These are phyloP conservation scores for Abrostola tripartita DNA, from an alignment of 2,888 invertebrate genomes.

Conservation along the genomic window DNA sequence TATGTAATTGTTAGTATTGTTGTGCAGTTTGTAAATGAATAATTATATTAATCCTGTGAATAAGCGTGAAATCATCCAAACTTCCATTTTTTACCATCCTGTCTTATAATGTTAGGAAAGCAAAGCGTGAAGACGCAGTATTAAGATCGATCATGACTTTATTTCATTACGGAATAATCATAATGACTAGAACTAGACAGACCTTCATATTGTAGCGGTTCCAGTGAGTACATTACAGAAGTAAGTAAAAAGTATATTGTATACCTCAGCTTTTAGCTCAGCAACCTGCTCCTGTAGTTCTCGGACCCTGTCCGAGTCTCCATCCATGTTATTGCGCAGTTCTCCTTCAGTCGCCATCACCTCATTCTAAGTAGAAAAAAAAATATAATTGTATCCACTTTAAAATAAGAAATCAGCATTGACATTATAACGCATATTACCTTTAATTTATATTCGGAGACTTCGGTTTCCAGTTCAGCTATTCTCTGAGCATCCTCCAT, in stretches of 20 bases:
- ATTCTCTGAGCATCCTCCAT: conserved; percentile 98
- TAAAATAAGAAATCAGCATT: not conserved
- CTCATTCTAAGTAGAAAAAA: conserved; percentile 92
- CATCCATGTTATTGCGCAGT: conserved; percentile 94
- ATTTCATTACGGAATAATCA: not conserved
- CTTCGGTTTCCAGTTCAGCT: conserved; percentile 97
- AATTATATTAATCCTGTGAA: conserved; percentile 24
- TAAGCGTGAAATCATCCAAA: conserved; percentile 35
- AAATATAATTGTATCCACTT: not conserved
- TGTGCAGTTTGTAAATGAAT: conserved; percentile 29
- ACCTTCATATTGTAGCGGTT: too few relatives aligned
- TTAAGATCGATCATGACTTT: not conserved
- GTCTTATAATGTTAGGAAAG: conserved; percentile 41
- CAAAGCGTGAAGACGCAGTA: conserved; percentile 36
- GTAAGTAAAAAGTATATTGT: not conserved
- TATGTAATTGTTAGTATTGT: conserved; percentile 44
- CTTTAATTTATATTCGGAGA: conserved; percentile 97
- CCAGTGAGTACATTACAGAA: too few relatives aligned
- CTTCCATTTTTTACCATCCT: conserved; percentile 12
- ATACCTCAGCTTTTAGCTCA: conserved; percentile 97
- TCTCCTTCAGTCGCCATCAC: conserved; percentile 98
- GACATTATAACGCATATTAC: conserved; percentile 78
- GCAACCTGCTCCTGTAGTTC: conserved; percentile 97
- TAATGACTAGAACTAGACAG: too few relatives aligned
- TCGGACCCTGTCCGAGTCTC: conserved; percentile 93